phyloP scores from a whole-genome alignment of 2,113 vertebrate species.

The Menura novaehollandiae region DNA sequence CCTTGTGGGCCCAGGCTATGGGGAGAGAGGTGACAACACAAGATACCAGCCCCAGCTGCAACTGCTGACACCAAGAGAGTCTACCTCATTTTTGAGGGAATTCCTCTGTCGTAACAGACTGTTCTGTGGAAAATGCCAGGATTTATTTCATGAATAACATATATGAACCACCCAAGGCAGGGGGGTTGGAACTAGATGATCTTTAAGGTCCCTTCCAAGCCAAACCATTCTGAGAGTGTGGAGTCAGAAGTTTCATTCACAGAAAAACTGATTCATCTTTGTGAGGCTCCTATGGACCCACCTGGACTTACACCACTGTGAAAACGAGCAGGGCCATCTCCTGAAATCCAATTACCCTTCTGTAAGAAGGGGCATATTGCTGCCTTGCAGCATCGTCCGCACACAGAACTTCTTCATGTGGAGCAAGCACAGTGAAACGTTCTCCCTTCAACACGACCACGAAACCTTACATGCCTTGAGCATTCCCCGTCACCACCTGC shows the following conservation, averaged over 20 bases:
- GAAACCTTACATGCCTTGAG: background rate
- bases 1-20: background rate
- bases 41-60: background rate
- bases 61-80: background rate
- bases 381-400: background rate
- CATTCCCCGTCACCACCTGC: background rate
- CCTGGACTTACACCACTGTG: background rate
- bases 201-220: background rate
- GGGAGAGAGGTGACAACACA: background rate
- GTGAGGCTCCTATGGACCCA: background rate
- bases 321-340: background rate
- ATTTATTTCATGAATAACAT: background rate
- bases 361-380: background rate
- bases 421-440: background rate
- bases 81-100: background rate
- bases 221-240: background rate
- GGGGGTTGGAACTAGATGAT: background rate
- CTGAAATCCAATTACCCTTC: background rate
- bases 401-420: background rate
- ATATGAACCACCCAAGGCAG: background rate
- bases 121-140: background rate
- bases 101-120: background rate
- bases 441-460: accelerated
- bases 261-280: background rate
- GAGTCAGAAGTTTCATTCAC: background rate